phyloP scores from a whole-genome alignment of 1,140 invertebrate species.

The Euschistus heros region DNA sequence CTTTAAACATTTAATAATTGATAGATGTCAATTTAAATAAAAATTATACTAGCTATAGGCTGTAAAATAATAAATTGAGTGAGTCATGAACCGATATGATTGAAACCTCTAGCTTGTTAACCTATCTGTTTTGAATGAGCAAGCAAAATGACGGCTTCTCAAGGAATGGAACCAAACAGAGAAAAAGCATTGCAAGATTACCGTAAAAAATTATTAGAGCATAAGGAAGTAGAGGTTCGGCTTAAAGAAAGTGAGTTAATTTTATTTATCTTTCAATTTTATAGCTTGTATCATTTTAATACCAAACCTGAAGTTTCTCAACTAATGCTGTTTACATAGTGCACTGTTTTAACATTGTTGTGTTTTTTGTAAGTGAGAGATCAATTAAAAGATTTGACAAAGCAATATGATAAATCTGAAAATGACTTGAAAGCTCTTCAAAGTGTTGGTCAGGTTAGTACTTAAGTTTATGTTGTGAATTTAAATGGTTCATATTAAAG shows the following conservation, averaged over 20 bases:
- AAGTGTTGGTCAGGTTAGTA: slow-evolving; percentile 82
- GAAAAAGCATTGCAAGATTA: slow-evolving; percentile 90
- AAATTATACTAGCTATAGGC: too few relatives aligned
- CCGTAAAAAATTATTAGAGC: slow-evolving; percentile 87
- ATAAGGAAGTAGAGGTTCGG: slow-evolving; percentile 89
- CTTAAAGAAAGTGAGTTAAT: slow-evolving; percentile 83
- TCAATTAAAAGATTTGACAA: slow-evolving; percentile 90
- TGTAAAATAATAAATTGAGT: too few relatives aligned
- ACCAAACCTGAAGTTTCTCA: too few relatives aligned
- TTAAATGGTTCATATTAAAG: too few relatives aligned
- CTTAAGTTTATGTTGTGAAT: background rate
- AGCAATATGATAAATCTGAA: slow-evolving; percentile 99
- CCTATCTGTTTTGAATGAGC: background rate
- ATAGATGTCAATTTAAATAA: too few relatives aligned
- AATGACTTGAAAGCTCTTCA: slow-evolving; percentile 98
- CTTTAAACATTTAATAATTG: too few relatives aligned
- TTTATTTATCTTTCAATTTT: too few relatives aligned
- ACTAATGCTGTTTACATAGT: too few relatives aligned
- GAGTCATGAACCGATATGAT: background rate
- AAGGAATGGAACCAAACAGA: slow-evolving; percentile 47
- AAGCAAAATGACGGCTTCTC: slow-evolving; percentile 17
- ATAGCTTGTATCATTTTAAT: too few relatives aligned
- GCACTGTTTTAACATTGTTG: too few relatives aligned
- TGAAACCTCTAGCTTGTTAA: background rate
- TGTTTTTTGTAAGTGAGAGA: slow-evolving; percentile 68